Conservation (phyloP, 2,888 invertebrate species). For the Zeuzera pyrina region DNA sequence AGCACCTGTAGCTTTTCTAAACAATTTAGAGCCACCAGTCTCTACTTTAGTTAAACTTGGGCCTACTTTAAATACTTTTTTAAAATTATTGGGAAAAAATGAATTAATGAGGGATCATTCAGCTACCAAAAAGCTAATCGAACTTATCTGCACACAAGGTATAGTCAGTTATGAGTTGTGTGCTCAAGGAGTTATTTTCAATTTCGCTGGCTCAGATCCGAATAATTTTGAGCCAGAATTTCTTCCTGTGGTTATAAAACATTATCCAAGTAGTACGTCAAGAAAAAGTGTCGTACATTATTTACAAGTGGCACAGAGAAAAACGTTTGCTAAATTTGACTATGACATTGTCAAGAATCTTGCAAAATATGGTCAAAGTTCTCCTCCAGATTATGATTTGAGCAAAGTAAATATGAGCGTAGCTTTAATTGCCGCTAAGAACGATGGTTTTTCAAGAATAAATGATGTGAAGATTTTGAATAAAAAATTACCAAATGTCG, state of each 20-base stretch:
- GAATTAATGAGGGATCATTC: neutral
- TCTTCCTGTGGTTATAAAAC: neutral
- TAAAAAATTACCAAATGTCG: slow-evolving; percentile 24
- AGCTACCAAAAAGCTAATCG: neutral
- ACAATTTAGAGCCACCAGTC: neutral
- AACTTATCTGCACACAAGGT: neutral
- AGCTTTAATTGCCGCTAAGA: slow-evolving; percentile 51
- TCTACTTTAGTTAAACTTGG: neutral
- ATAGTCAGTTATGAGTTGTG: neutral
- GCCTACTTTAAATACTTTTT: neutral
- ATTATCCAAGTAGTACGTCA: neutral
- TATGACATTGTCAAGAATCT: neutral
- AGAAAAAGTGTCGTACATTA: neutral
- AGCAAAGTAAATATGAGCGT: neutral
- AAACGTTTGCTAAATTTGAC: neutral
- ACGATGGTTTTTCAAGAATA: slow-evolving; percentile 61
- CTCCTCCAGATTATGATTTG: neutral
- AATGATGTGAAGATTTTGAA: slow-evolving; percentile 21
- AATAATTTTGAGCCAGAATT: neutral
- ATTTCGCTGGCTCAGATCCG: neutral
- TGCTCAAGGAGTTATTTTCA: neutral
- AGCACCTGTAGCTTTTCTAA: neutral
- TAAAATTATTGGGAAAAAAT: neutral
- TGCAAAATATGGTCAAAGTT: neutral
- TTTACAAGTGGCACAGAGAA: neutral